A percentile compares a stretch with the other conserved stretches of the same genome.
phyloP scores from a whole-genome alignment of 1,140 invertebrate genomes.

The Lasioglossum baleicum region DNA sequence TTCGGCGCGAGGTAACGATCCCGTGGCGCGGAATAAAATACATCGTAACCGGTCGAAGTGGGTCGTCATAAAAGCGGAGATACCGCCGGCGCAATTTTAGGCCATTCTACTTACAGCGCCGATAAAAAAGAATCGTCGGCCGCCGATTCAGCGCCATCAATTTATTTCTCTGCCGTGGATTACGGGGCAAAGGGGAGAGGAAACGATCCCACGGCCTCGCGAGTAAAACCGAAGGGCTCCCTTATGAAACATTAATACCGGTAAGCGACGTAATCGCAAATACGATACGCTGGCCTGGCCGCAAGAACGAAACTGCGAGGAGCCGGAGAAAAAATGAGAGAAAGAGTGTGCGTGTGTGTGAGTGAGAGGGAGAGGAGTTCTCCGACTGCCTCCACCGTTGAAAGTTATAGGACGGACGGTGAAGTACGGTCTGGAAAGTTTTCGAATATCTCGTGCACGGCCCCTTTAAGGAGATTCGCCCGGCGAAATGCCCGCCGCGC shows the following conservation, averaged over 20 bases:
- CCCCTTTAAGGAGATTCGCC: conserved; percentile 16
- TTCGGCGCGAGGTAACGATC: too few relatives aligned
- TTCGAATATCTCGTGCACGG: conserved; percentile 12
- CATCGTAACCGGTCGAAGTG: too few relatives aligned
- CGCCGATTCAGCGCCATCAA: conserved; percentile 12
- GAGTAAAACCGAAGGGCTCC: conserved; percentile 11
- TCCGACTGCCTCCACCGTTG: not conserved
- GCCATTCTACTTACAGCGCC: not conserved
- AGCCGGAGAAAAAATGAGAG: not conserved
- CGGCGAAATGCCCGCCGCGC: not conserved
- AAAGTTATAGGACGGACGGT: conserved; percentile 9
- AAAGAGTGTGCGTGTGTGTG: not conserved
- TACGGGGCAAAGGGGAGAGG: not conserved
- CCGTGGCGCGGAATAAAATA: too few relatives aligned
- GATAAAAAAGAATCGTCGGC: not conserved
- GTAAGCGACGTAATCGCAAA: conserved; percentile 1
- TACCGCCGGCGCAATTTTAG: not conserved
- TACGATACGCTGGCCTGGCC: too few relatives aligned
- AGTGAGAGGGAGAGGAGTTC: too few relatives aligned
- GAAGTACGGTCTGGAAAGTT: conserved; percentile 40
- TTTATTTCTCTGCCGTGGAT: not conserved
- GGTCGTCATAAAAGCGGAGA: too few relatives aligned
- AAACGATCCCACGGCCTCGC: not conserved
- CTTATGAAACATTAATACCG: conserved; percentile 23
- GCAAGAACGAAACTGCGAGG: not conserved